Conservation (phyloP, 2,888 invertebrate species). For the Chironomus tentans region DNA sequence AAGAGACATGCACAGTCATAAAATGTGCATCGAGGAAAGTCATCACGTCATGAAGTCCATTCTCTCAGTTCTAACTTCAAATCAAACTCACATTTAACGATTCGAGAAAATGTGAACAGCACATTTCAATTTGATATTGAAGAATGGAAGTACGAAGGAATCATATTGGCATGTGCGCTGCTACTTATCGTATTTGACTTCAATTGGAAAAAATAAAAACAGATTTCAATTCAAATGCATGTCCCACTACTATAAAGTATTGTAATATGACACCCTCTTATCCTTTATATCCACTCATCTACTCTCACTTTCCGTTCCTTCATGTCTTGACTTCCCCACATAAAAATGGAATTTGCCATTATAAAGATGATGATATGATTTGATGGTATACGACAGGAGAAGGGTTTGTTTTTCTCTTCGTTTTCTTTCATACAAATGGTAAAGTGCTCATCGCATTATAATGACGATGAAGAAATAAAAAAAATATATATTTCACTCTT, state of each 20-base stretch:
- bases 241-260: not conserved
- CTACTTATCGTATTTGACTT: not conserved
- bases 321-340: not conserved
- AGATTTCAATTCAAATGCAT: constrained; percentile 20
- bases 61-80: not conserved
- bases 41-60: constrained; percentile 14
- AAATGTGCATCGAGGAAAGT: constrained; percentile 16
- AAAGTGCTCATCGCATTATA: too few relatives aligned
- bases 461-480: too few relatives aligned
- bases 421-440: too few relatives aligned
- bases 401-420: not conserved
- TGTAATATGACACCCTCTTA: constrained; percentile 25
- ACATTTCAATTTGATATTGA: too few relatives aligned
- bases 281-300: not conserved
- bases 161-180: not conserved
- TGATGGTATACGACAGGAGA: not conserved
- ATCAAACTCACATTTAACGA: too few relatives aligned
- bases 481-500: too few relatives aligned
- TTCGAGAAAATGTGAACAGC: too few relatives aligned
- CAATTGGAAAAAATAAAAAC: constrained; percentile 15
- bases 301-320: too few relatives aligned
- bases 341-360: not conserved
- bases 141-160: not conserved
- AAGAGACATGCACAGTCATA: constrained; percentile 14
- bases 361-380: not conserved